phyloP scores from a whole-genome alignment of 1,140 invertebrate species.

The Hermetia illucens region DNA sequence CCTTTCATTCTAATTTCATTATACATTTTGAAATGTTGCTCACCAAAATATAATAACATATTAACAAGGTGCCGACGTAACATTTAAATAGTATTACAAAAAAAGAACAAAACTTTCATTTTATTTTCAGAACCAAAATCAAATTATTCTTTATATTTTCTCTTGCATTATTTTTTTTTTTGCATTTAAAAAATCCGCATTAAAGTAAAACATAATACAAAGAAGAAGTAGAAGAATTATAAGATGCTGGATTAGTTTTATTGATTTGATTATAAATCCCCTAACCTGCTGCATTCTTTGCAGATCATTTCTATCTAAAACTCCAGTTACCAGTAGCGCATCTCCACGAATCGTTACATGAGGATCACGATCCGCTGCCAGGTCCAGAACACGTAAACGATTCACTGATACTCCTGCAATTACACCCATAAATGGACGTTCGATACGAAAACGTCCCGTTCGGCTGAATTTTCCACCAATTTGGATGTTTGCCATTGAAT shows the following conservation, averaged over 20 bases:
- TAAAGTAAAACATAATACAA: not conserved
- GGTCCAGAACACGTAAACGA: conserved; percentile 66
- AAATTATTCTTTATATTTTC: too few species aligned
- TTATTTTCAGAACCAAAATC: too few species aligned
- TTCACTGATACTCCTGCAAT: conserved; percentile 82
- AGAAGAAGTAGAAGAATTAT: conserved; percentile 7
- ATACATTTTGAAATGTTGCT: too few species aligned
- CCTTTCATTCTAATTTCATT: too few species aligned
- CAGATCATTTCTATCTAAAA: conserved; percentile 56
- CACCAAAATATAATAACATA: too few species aligned
- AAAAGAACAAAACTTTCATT: too few species aligned
- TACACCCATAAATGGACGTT: conserved; percentile 69
- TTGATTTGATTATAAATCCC: conserved; percentile 26
- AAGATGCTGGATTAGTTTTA: conserved; percentile 18
- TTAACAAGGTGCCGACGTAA: too few species aligned
- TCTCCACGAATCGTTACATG: conserved; percentile 57
- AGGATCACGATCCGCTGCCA: conserved; percentile 66
- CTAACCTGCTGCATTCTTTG: conserved; percentile 69
- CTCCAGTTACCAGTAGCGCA: conserved; percentile 53
- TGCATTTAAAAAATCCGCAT: not conserved
- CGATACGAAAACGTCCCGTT: conserved; percentile 52
- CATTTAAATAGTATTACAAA: too few species aligned
- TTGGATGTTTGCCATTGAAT: conserved; percentile 77
- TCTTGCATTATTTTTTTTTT: too few species aligned
- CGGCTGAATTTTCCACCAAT: conserved; percentile 77